Conservation (phyloP, 2,797 vertebrate genomes). For the Rhadinocentrus ornatus region DNA sequence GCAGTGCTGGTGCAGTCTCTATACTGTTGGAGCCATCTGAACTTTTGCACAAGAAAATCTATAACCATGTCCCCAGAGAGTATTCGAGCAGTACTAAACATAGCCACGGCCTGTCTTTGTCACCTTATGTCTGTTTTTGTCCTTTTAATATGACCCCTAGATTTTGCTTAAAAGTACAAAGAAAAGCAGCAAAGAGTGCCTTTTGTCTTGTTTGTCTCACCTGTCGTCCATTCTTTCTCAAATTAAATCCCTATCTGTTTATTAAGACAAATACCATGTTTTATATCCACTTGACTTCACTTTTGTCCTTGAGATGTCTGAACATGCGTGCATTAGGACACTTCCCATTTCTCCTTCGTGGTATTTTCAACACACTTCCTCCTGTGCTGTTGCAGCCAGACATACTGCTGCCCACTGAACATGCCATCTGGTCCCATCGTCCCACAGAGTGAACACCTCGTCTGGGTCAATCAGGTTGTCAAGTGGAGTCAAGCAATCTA, state of each 20-base stretch:
- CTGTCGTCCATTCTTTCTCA: slow-evolving; percentile 7
- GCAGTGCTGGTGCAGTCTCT: slow-evolving; percentile 3
- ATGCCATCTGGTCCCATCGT: slow-evolving; percentile 72
- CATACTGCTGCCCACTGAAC: slow-evolving; percentile 59
- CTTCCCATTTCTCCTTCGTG: slow-evolving; percentile 23
- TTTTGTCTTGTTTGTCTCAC: slow-evolving; percentile 13
- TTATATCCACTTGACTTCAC: slow-evolving; percentile 22
- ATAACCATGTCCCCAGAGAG: slow-evolving; percentile 11
- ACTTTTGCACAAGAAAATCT: slow-evolving; percentile 29
- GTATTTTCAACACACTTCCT: slow-evolving; percentile 31
- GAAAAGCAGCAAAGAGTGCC: slow-evolving; percentile 3
- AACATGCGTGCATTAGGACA: slow-evolving; percentile 19
- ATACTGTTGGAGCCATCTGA: slow-evolving; percentile 14
- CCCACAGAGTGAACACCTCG: slow-evolving; percentile 28
- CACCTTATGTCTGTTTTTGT: slow-evolving; percentile 21
- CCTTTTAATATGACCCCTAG: slow-evolving; percentile 19
- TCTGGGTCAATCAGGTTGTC: slow-evolving; percentile 63
- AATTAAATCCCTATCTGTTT: not conserved
- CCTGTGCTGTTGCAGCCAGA: slow-evolving; percentile 61
- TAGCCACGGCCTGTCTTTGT: slow-evolving; percentile 24
- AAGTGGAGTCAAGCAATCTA: slow-evolving; percentile 38
- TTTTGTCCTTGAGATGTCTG: slow-evolving; percentile 28
- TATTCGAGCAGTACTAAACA: slow-evolving; percentile 25
- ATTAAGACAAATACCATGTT: slow-evolving; percentile 22
- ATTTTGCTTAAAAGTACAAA: slow-evolving; percentile 11